A percentile compares a stretch with the other conserved stretches of the same genome.
Conservation (phyloP, 2,113 vertebrate genomes). For the Protobothrops mucrosquamatus region DNA sequence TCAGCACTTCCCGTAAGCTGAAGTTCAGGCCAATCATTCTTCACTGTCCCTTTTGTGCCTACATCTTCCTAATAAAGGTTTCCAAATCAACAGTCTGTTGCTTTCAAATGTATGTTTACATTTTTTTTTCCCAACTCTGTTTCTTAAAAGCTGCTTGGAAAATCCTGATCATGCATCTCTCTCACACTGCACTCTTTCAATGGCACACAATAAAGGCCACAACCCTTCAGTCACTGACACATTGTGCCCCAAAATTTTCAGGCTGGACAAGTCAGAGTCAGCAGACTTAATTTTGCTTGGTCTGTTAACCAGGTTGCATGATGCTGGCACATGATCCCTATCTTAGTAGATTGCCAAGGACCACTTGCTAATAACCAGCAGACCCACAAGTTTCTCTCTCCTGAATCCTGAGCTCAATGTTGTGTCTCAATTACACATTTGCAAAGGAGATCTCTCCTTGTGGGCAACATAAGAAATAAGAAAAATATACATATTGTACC, state of each 20-base stretch:
- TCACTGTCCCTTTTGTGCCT: slow-evolving; percentile 63
- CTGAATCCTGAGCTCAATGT: slow-evolving; percentile 54
- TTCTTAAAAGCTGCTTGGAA: slow-evolving; percentile 49
- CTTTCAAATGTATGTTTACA: slow-evolving; percentile 43
- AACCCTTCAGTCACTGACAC: slow-evolving; percentile 31
- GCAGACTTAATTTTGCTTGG: slow-evolving; percentile 24
- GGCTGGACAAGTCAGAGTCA: slow-evolving; percentile 18
- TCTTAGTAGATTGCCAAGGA: slow-evolving; percentile 35
- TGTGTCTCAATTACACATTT: slow-evolving; percentile 74
- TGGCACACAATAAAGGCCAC: neutral
- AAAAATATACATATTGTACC: neutral
- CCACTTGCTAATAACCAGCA: slow-evolving; percentile 55
- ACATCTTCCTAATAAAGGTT: slow-evolving; percentile 70
- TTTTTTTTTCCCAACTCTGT: slow-evolving; percentile 55
- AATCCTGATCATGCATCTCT: slow-evolving; percentile 49
- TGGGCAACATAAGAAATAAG: slow-evolving; percentile 40
- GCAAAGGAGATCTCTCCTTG: slow-evolving; percentile 62
- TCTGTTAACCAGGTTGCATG: slow-evolving; percentile 51
- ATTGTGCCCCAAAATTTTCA: slow-evolving; percentile 49
- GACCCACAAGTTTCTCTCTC: slow-evolving; percentile 60
- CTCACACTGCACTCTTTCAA: slow-evolving; percentile 47
- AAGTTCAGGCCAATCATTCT: slow-evolving; percentile 95
- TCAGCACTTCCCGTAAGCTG: slow-evolving; percentile 87
- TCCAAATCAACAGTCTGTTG: slow-evolving; percentile 54
- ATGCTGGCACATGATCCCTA: slow-evolving; percentile 39